Conservation (phyloP, 2,888 invertebrate species). For the Epinotia ramella region DNA sequence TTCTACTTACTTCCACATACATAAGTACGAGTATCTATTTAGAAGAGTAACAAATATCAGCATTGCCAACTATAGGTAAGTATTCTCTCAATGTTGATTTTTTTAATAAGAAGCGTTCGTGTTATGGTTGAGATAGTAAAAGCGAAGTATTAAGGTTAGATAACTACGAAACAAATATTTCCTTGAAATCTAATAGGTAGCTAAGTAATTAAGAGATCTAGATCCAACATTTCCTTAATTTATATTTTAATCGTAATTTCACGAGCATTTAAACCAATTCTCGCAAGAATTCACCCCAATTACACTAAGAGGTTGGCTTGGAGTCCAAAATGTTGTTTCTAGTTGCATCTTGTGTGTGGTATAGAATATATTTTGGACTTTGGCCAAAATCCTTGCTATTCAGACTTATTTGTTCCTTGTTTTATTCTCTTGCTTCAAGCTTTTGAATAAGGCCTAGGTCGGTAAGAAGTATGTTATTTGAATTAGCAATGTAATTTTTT, state of each 20-base stretch:
- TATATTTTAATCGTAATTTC: neutral
- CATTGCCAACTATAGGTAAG: no score
- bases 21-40: no score
- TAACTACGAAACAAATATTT: neutral
- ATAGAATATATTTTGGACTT: constrained; percentile 55
- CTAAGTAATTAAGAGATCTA: neutral
- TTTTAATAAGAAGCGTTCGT: no score
- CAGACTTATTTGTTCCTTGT: constrained; percentile 21
- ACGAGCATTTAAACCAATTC: constrained; percentile 7
- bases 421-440: constrained; percentile 6
- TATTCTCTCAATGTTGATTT: no score
- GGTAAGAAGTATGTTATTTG: neutral
- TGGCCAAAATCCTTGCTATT: constrained; percentile 55
- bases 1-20: no score
- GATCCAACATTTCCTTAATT: neutral
- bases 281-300: constrained; percentile 52
- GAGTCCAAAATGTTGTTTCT: constrained; percentile 51
- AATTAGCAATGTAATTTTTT: neutral
- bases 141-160: neutral
- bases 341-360: constrained; percentile 52
- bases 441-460: neutral
- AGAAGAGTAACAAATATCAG: no score
- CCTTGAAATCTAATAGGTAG: neutral
- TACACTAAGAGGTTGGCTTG: constrained; percentile 58
- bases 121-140: neutral